Conservation (phyloP, 2,888 invertebrate species). For the Trisateles emortualis region DNA sequence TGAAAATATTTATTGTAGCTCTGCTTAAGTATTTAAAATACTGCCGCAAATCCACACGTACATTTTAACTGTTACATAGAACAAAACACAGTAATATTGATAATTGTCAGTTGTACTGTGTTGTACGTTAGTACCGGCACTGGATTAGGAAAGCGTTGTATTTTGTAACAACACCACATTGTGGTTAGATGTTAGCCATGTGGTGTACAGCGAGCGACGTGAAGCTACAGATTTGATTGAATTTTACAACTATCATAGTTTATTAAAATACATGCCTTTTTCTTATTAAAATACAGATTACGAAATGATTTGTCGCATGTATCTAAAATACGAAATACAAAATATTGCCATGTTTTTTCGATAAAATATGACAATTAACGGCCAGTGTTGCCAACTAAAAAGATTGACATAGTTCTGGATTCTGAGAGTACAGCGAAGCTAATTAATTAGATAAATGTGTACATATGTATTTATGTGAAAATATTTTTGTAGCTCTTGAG, state of each 20-base stretch:
- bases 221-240: neutral
- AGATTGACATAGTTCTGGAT: no score
- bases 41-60: no score
- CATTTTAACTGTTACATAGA: neutral
- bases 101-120: neutral
- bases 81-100: slow-evolving; percentile 5
- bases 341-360: no score
- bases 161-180: slow-evolving; percentile 12
- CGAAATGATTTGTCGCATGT: no score
- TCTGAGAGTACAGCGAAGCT: no score
- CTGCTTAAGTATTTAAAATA: neutral
- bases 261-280: no score
- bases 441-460: no score
- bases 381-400: no score
- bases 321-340: no score
- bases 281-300: no score
- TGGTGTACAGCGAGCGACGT: neutral
- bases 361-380: no score
- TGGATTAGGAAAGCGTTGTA: slow-evolving; percentile 19
- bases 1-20: neutral
- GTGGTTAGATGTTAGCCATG: neutral
- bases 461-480: neutral
- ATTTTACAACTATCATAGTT: no score
- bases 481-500: neutral
- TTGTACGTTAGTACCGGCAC: neutral